A percentile compares a stretch with the other conserved stretches of the same genome.
These are phyloP conservation scores for Telenomus remus DNA, from an alignment of 1,140 invertebrate genomes.

Conservation along the genomic window DNA sequence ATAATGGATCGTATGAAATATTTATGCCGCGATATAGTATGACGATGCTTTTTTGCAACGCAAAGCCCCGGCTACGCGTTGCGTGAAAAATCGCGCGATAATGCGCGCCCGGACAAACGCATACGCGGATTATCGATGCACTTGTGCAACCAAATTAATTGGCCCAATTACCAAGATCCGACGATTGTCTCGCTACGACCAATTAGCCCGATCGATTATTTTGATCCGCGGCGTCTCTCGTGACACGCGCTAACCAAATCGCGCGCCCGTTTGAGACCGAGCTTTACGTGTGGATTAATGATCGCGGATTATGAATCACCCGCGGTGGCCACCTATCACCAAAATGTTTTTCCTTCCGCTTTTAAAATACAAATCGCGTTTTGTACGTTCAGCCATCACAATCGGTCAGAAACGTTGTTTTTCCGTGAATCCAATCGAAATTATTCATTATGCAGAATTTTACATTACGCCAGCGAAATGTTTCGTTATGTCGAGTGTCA, in stretches of 20 bases:
- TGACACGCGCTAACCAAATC: conserved; percentile 14
- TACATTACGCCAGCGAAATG: too few relatives aligned
- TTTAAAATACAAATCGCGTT: conserved; percentile 20
- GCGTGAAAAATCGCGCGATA: conserved; percentile 32
- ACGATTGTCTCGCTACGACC: conserved; percentile 71
- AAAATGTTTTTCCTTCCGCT: background rate
- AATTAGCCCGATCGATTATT: conserved; percentile 71
- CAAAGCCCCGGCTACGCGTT: conserved; percentile 13
- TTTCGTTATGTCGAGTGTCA: too few relatives aligned
- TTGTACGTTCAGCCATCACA: background rate
- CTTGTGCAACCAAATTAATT: conserved; percentile 73
- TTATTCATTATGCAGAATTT: too few relatives aligned
- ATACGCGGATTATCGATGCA: conserved; percentile 65
- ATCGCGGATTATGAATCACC: conserved; percentile 35
- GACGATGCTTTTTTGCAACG: conserved; percentile 22
- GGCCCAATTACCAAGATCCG: conserved; percentile 71
- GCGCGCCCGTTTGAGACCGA: conserved; percentile 5
- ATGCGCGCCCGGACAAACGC: conserved; percentile 59
- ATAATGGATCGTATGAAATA: conserved; percentile 45
- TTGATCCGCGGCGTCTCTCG: conserved; percentile 44
- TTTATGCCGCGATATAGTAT: conserved; percentile 24
- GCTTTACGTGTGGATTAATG: conserved; percentile 17
- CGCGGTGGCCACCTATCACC: too few relatives aligned
- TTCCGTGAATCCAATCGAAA: too few relatives aligned
- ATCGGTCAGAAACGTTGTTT: too few relatives aligned